Base-by-base conservation (phyloP, 2,888 invertebrate species). In the Cephus nigrinus region DNA sequence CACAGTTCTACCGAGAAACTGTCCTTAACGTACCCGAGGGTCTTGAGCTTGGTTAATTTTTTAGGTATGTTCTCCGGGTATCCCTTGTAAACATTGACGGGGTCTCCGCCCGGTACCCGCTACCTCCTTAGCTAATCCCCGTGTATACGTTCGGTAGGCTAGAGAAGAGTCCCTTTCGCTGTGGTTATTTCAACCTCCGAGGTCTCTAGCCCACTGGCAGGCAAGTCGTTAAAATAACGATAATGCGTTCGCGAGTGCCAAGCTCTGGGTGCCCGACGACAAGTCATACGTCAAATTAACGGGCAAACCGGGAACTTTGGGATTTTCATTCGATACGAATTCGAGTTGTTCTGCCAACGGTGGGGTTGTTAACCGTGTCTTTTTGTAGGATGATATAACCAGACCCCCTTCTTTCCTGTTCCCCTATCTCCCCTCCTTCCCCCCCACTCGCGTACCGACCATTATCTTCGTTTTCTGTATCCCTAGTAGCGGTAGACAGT, bases 271-370 rank as follows among this genome's bases (percentile, higher is more conserved):
- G 76, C 80, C 80, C 80, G 80, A 82, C 83, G 85, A 81, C 82
- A 84, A 86, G 82, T 83, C 83, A 82, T 86, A 85, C 84, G 82
- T 86, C 84, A 86, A 86, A 86, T 83, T 86, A 86, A 86, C 83
- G 86, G 86, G 86, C 83, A 40, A 72, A 78, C 77, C 77, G 77
- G 68, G 81, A 80, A 83, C 81, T 81, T 76, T 55, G 55, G 75
- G 76, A 79, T 84, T 79, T 55, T 69, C 76, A 79, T 79, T 79
- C 74, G 69, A 78, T 74, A 76, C 72, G 40, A 78, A 75, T 75
- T 75, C 76, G 78, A 72, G 76, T 55, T 36, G 78, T 76, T 73
- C 76, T 78, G 78, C 80, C 80, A 78, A 80, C 69, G 55, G 55
- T 55, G 69, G 75, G 78, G 78, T 78, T 75, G 79, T 79, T 79